Conservation (phyloP, 2,888 invertebrate genomes). For the Steinernema scapterisci region DNA sequence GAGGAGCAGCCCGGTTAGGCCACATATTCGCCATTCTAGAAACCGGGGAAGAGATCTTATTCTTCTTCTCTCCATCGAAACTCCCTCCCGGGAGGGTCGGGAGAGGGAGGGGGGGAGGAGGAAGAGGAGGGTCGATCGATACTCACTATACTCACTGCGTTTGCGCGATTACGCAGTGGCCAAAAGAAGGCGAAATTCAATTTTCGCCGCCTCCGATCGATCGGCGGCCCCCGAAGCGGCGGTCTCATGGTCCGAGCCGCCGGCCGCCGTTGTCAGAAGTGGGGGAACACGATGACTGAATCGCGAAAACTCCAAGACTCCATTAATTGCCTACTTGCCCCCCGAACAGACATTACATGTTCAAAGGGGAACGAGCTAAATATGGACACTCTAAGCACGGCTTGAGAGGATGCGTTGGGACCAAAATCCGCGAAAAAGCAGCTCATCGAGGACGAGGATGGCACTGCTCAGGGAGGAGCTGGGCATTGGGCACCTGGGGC, state of each 20-base stretch:
- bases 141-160: neutral
- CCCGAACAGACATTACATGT: too few relatives aligned
- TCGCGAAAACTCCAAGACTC: neutral
- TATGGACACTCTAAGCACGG: too few relatives aligned
- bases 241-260: too few relatives aligned
- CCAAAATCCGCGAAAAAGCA: too few relatives aligned
- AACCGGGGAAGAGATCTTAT: neutral
- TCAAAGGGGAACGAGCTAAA: too few relatives aligned
- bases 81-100: neutral
- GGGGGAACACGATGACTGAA: too few relatives aligned
- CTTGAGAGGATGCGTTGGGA: too few relatives aligned
- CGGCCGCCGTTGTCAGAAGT: too few relatives aligned
- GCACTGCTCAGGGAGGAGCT: too few relatives aligned
- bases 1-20: too few relatives aligned
- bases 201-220: slow-evolving; percentile 5
- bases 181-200: slow-evolving; percentile 15
- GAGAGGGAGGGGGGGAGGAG: neutral
- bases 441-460: too few relatives aligned
- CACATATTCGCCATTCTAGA: neutral
- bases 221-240: neutral
- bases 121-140: neutral
- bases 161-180: slow-evolving; percentile 13
- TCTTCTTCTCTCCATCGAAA: neutral
- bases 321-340: slow-evolving; percentile 4
- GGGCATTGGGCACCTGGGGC: too few relatives aligned